Evolutionary conservation across 1,140 invertebrate species (phyloP), one percentile per base, ranked within the genome.

Genomic region (Brachionus sp.): DNA sequence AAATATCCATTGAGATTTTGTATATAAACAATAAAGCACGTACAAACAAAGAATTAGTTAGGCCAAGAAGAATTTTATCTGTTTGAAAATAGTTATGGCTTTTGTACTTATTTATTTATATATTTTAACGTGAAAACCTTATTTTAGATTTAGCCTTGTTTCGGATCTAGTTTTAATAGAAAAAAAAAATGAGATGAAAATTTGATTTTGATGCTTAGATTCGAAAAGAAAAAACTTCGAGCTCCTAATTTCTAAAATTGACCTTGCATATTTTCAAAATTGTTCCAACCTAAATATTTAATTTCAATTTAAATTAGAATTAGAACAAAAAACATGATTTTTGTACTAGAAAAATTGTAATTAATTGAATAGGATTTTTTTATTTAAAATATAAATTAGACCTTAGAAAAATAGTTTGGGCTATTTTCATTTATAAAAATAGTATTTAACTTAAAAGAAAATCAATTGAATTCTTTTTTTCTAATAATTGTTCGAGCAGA

Each of bases 261-360:
- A 57, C 50, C 50, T 57, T 57, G 50, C 7, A 50, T 29, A 2
- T 50, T 50, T 16, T n/a, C 0, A 9, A 57, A 66, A 66, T 33
- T 66, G 64, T 66, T 66, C 64, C 64, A 66, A 37, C 64, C 64
- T 66, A 66, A 66, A 66, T 66, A 66, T 66, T 66, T 66, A 66
- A 66, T 66, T 66, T 66, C 29, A 23, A 66, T 57, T 57, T 23
- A 57, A 57, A 57, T 35, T 12, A 66, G 29, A 66, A 33, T 66
- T 33, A 33, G 13, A 35, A 33, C 33, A 35, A 66, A 29, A 25
- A 33, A 37, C 25, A 33, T 66, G 33, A 33, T 37, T 66, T 66
- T 66, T 66, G 25, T 66, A 33, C 33, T 35, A 33, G 19, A 66
- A 57, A n/a, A 66, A 13, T 57, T 57, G n/a, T 2, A 57, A 57